phyloP scores from a whole-genome alignment of 2,113 vertebrate species.

The Gracilinanus agilis region DNA sequence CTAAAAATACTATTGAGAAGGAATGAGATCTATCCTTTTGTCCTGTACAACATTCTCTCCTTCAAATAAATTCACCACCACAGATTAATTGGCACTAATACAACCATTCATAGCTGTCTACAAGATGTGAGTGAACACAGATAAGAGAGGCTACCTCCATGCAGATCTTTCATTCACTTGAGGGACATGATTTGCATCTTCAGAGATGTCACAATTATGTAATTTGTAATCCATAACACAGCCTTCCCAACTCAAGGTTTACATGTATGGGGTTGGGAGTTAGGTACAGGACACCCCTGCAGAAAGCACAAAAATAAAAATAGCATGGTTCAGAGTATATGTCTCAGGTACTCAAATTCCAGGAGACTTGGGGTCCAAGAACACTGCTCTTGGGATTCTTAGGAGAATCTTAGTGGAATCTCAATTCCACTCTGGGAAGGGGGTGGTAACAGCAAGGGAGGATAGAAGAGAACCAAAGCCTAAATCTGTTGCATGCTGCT shows the following conservation, averaged over 20 bases:
- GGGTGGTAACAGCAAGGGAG: background rate
- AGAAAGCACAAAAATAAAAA: background rate
- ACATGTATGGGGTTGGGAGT: background rate
- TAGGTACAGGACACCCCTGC: background rate
- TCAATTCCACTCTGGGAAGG: background rate
- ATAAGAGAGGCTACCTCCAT: slow-evolving; percentile 57
- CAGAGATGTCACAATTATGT: slow-evolving; percentile 74
- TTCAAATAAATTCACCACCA: slow-evolving; percentile 56
- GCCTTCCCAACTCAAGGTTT: background rate
- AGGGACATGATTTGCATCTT: slow-evolving; percentile 66
- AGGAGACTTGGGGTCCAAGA: background rate
- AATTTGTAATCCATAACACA: background rate
- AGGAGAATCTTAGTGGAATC: background rate
- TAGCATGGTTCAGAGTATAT: background rate
- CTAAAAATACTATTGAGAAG: slow-evolving; percentile 63
- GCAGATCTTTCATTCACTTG: slow-evolving; percentile 60
- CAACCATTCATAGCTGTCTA: slow-evolving; percentile 78
- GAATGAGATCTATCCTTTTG: slow-evolving; percentile 54
- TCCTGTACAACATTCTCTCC: slow-evolving; percentile 34
- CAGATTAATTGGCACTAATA: slow-evolving; percentile 76
- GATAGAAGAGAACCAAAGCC: background rate
- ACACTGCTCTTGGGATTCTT: background rate
- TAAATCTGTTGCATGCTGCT: background rate
- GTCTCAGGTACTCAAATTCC: background rate
- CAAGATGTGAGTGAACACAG: slow-evolving; percentile 73